phyloP scores from a whole-genome alignment of 2,113 vertebrate species.

The Chaenogobius annularis region DNA sequence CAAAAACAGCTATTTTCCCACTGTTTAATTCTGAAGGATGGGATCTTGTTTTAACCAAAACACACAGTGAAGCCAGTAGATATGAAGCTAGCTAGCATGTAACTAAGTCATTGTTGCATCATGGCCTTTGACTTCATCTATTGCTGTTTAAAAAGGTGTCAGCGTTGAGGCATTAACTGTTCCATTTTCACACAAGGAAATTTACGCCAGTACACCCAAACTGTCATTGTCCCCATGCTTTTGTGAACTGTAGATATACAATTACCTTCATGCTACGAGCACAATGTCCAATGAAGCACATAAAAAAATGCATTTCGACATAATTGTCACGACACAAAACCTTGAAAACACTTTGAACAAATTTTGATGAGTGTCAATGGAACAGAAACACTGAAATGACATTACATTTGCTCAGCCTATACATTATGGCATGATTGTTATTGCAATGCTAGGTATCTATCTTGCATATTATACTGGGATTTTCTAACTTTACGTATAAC shows the following conservation, averaged over 20 bases:
- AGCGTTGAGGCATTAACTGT: not conserved
- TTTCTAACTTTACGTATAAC: not conserved
- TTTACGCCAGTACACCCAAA: not conserved
- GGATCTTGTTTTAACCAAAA: too few relatives aligned
- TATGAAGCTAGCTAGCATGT: too few relatives aligned
- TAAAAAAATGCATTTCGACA: not conserved
- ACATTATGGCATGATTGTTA: too few relatives aligned
- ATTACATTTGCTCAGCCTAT: too few relatives aligned
- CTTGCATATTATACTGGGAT: too few relatives aligned
- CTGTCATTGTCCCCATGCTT: not conserved
- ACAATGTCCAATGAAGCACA: not conserved
- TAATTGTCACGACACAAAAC: slow-evolving; percentile 27
- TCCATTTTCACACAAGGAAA: not conserved
- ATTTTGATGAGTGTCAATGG: slow-evolving; percentile 1
- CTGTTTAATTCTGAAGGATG: too few relatives aligned
- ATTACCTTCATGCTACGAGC: slow-evolving; percentile 1
- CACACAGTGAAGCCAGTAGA: too few relatives aligned
- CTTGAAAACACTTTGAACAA: slow-evolving; percentile 39
- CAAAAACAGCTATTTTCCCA: too few relatives aligned
- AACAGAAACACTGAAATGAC: too few relatives aligned
- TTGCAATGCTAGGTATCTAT: too few relatives aligned
- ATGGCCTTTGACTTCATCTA: not conserved
- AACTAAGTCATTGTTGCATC: too few relatives aligned
- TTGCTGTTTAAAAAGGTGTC: not conserved
- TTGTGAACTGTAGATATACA: not conserved